Conservation (phyloP, 2,888 invertebrate species). For the Eupithecia tripunctaria region DNA sequence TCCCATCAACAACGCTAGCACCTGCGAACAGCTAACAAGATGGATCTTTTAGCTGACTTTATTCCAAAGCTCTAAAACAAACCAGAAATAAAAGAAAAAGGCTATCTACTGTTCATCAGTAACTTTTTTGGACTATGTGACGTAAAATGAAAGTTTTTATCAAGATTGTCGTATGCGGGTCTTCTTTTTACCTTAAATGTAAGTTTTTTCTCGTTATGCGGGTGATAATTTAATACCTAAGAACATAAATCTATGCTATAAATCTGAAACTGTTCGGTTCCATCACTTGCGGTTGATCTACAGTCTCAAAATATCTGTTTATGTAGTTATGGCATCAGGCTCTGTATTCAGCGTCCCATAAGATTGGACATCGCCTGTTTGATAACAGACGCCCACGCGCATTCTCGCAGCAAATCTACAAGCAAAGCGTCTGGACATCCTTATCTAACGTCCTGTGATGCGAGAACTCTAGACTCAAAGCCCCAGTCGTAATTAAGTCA, state of each 20-base stretch:
- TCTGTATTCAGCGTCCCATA: too few species aligned
- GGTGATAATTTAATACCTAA: constrained; percentile 15
- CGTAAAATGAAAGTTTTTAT: constrained; percentile 33
- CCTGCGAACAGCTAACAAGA: constrained; percentile 29
- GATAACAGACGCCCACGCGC: too few species aligned
- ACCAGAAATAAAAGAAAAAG: constrained; percentile 28
- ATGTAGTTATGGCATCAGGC: too few species aligned
- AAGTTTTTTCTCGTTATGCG: constrained; percentile 22
- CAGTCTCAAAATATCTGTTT: not conserved
- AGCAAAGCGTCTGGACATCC: too few species aligned
- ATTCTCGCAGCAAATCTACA: too few species aligned
- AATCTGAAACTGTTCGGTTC: constrained; percentile 33
- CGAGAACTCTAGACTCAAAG: too few species aligned
- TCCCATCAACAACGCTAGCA: not conserved
- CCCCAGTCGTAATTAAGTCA: too few species aligned
- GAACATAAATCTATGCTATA: constrained; percentile 26
- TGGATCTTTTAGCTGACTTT: constrained; percentile 22
- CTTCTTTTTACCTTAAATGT: constrained; percentile 23
- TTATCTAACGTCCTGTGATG: too few species aligned
- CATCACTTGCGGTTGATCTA: not conserved
- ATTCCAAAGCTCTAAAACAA: constrained; percentile 21
- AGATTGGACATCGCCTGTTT: too few species aligned
- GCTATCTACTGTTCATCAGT: constrained; percentile 35
- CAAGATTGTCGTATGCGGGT: constrained; percentile 25
- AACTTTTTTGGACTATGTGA: constrained; percentile 36